Conservation (phyloP, 2,113 vertebrate genomes). For the Neolamprologus falcicula region DNA sequence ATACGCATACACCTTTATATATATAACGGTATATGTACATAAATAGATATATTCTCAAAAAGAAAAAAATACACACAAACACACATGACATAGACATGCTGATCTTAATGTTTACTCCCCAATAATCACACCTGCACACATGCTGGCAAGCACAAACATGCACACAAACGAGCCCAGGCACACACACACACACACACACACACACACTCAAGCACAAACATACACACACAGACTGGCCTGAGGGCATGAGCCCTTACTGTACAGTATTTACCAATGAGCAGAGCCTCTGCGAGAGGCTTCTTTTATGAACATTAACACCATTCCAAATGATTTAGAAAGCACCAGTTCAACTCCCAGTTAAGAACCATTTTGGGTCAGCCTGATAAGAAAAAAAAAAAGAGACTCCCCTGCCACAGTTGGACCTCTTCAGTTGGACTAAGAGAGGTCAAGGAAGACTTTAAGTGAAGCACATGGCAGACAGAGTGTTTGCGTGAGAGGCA, state of each 20-base stretch:
- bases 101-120: constrained; percentile 62
- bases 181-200: background rate
- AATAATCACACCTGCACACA: constrained; percentile 43
- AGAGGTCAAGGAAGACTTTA: constrained; percentile 21
- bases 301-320: constrained; percentile 57
- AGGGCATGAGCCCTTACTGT: constrained; percentile 51
- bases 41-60: constrained; percentile 68
- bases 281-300: constrained; percentile 40
- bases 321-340: constrained; percentile 51
- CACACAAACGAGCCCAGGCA: constrained; percentile 17
- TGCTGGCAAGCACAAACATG: constrained; percentile 47
- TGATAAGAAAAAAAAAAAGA: constrained; percentile 1
- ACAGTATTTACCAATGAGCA: constrained; percentile 65
- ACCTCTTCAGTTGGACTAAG: constrained; percentile 24
- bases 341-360: constrained; percentile 46
- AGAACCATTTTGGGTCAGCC: constrained; percentile 29
- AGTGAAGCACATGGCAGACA: constrained; percentile 22
- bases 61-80: constrained; percentile 26
- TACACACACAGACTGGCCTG: constrained; percentile 24
- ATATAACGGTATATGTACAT: constrained; percentile 69
- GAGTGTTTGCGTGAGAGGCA: background rate
- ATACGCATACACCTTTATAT: constrained; percentile 61
- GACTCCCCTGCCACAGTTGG: constrained; percentile 8
- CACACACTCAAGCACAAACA: constrained; percentile 17
- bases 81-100: constrained; percentile 50